Evolutionary conservation across 2,113 vertebrate species (phyloP), one percentile per base, ranked within the genome.

Genomic region (Boulengeromyrus knoepffleri): DNA sequence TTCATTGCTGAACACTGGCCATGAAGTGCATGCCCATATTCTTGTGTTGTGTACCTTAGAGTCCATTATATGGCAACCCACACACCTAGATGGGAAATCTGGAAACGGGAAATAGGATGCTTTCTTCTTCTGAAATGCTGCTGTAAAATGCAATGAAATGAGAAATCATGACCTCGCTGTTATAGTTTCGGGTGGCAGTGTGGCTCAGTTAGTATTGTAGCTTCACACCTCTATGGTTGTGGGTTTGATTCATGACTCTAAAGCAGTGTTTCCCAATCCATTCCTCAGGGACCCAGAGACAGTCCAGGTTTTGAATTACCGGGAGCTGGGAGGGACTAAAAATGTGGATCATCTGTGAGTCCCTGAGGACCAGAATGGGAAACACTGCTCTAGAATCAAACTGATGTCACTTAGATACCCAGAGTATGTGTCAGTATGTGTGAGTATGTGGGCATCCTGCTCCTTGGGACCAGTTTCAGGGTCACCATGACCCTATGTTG

Each of bases 1-100:
- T 85, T 89, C 77, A 85, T 89, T 13, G 47, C 80, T 53, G 88
- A 83, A 77, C 21, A 83, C 49, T 58, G 74, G 50, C 74, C 10
- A 36, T 10, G 21, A 47, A 42, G 45, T 85, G 52, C 39, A 15
- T 66, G 53, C 39, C 52, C 2, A 17, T 58, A 47, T 12, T 52
- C 31, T 19, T 87, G 27, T 39, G 9, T n/a, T 42, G 39, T 88
- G 39, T 46, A 88, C 53, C 87, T 42, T 45, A 36, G 17, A 46
- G 9, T 12, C 4, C 2, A 42, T 62, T 8, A 17, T 15, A 21
- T 45, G 42, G 80, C 6, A 85, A 85, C 45, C 77, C 45, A 47
- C 2, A 85, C 46, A 24, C 83, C 42, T 85, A 46, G 6, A n/a
- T 39, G 36, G 70, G 36, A 74, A 39, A 17, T 74, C 70, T 36